phyloP scores from a whole-genome alignment of 1,140 invertebrate species.

The Drosophila jambulina region DNA sequence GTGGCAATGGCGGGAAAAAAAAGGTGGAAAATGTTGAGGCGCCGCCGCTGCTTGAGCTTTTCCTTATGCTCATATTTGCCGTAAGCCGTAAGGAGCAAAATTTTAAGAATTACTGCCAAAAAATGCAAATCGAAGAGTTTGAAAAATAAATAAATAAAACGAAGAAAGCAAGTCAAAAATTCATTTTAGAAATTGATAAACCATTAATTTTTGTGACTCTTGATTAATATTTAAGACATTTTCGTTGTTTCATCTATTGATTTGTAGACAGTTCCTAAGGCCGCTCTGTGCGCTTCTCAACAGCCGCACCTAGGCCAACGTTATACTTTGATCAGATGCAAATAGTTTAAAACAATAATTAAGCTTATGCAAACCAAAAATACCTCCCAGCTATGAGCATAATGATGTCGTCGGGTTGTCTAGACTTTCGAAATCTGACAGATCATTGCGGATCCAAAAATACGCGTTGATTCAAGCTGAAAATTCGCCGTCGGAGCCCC shows the following conservation, averaged over 20 bases:
- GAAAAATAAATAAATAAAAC: not conserved
- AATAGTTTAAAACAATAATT: conserved; percentile 14
- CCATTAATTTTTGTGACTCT: not conserved
- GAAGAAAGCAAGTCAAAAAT: not conserved
- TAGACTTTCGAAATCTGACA: conserved; percentile 62
- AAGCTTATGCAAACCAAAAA: conserved; percentile 7
- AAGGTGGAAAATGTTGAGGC: conserved; percentile 41
- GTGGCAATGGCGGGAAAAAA: conserved; percentile 36
- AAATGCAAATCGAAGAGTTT: not conserved
- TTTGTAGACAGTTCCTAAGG: not conserved
- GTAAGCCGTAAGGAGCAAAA: conserved; percentile 2
- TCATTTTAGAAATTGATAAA: too few species aligned
- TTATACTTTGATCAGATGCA: conserved; percentile 41
- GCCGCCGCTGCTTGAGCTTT: conserved; percentile 41
- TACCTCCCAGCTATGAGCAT: conserved; percentile 14
- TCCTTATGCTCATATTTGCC: conserved; percentile 26
- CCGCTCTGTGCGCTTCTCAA: conserved; percentile 5
- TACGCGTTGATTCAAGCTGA: conserved; percentile 59
- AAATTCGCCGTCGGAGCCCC: conserved; percentile 21
- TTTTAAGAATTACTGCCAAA: conserved; percentile 13
- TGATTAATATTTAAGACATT: not conserved
- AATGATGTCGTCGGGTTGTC: conserved; percentile 51
- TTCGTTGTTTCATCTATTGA: too few species aligned
- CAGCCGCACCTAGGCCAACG: not conserved
- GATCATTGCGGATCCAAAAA: conserved; percentile 66